These are phyloP conservation scores for Paracanthobrama guichenoti DNA, from an alignment of 2,113 vertebrate species.

Conservation along the genomic window DNA sequence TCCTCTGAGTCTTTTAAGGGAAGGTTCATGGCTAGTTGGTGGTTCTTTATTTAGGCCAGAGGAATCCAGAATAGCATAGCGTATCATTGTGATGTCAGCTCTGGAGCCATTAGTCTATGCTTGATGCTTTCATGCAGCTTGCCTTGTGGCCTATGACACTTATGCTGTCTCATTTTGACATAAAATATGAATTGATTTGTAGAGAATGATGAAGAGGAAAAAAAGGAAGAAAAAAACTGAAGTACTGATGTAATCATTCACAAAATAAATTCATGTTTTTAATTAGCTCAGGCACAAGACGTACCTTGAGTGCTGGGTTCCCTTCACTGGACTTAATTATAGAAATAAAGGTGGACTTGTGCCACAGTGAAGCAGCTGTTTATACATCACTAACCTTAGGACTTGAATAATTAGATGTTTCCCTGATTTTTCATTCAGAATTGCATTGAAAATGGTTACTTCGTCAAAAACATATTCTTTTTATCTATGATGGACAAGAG, in stretches of 20 bases:
- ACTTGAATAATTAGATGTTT: neutral
- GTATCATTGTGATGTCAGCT: conserved; percentile 27
- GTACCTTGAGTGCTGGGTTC: neutral
- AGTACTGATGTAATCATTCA: neutral
- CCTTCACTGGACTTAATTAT: neutral
- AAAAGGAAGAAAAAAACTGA: neutral
- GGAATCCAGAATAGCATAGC: conserved; percentile 42
- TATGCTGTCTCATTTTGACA: neutral
- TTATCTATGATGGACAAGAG: neutral
- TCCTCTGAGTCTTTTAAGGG: conserved; percentile 26
- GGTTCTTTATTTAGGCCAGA: conserved; percentile 36
- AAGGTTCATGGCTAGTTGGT: conserved; percentile 25
- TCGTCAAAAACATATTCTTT: neutral
- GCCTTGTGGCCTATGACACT: neutral
- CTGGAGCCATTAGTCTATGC: neutral
- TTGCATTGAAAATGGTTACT: neutral
- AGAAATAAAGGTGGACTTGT: conserved; percentile 5
- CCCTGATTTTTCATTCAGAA: neutral
- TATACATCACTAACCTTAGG: neutral
- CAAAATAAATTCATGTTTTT: neutral
- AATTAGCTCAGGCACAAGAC: neutral
- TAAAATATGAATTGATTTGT: neutral
- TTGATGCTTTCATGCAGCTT: neutral
- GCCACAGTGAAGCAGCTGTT: conserved; percentile 3
- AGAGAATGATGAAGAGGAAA: neutral